Base-by-base conservation (phyloP, 23 tunicate species). In the Pegea sp. region DNA sequence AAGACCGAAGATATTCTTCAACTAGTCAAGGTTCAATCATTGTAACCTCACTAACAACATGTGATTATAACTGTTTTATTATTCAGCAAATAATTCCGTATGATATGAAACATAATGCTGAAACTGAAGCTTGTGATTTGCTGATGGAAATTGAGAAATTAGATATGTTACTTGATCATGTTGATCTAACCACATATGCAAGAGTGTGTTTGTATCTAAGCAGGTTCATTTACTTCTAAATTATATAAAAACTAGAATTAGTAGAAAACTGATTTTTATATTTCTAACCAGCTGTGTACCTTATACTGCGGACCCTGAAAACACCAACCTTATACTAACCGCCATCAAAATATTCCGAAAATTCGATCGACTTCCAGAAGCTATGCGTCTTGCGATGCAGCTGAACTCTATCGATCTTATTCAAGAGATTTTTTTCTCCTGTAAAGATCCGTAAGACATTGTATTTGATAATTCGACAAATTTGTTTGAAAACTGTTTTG, bases 41-140 rank as follows among this genome's bases (percentile, higher is more conserved):
- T 38, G 16, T 38, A 16, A 38, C 11, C 16, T 38, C 11, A 38
- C 11, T 11, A 11, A 8, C 11, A 38, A 38, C 16, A 16, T 38
- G 11, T 38, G 11, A 38, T 38, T 38, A 16, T 38, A 38, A 8
- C 11, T 38, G 46, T 38, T 38, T 38, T 11, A 11, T 38, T 38
- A 38, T 8, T 38, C 11, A 84, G 95, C 76, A 84, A 22, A 65
- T 89, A 28, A 31, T 89, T 38, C 98, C 98, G n/a, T 89, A 89
- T 49, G 89, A 89, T 50, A 89, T 89, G 98, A 71, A 67, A 68
- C 98, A 89, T 71, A 89, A 89, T 43, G 89, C 93, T 42, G 98
- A 89, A 33, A 89, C 98, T 3, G 98, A 89, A 26, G 98, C 98
- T 49, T 77, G 90, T 48, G 98, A 89, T 44, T 34, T 89, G 28